These are phyloP conservation scores for Spisula subtruncata DNA, from an alignment of 2,888 invertebrate genomes.

Conservation along the genomic window DNA sequence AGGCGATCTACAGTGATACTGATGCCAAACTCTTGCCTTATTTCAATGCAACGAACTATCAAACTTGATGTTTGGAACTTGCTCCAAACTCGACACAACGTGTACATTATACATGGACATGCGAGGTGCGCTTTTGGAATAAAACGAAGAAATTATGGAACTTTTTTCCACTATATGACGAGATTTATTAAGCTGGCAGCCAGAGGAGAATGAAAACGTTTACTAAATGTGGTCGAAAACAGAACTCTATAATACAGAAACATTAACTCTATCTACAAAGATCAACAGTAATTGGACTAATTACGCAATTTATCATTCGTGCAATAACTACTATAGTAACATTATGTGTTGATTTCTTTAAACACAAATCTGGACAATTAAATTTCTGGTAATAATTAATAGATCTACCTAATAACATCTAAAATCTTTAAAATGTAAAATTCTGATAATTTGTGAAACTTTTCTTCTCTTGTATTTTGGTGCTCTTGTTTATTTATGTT, in stretches of 20 bases:
- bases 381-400: neutral
- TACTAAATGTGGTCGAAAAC: neutral
- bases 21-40: constrained; percentile 46
- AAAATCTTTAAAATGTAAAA: neutral
- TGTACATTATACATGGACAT: neutral
- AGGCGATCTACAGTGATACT: constrained; percentile 15
- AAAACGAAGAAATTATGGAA: constrained; percentile 17
- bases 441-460: neutral
- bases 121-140: neutral
- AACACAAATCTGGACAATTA: neutral
- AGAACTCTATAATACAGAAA: neutral
- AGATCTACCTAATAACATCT: neutral
- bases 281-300: neutral
- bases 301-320: neutral
- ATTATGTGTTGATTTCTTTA: neutral
- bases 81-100: neutral
- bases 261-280: neutral
- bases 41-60: constrained; percentile 27
- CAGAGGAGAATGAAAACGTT: neutral
- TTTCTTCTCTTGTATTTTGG: neutral
- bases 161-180: constrained; percentile 6
- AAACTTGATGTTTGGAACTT: constrained; percentile 29
- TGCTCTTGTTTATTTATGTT: neutral
- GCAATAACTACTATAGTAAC: neutral
- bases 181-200: neutral